phyloP scores from a whole-genome alignment of 2,113 vertebrate genomes.

The Hydrochoerus hydrochaeris region DNA sequence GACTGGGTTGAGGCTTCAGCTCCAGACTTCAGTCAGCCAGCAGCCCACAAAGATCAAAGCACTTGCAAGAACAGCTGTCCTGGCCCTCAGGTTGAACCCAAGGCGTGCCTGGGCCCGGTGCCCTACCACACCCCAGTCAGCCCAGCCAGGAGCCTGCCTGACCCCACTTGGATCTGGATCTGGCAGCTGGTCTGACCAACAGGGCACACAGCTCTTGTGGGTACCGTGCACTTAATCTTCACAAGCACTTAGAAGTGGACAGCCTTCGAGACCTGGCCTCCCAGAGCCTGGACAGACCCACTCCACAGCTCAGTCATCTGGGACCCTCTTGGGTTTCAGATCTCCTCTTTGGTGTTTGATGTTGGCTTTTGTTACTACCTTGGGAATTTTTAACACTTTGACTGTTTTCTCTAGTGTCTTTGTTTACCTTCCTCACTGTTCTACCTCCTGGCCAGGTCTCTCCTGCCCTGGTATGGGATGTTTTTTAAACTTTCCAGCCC shows the following conservation, averaged over 20 bases:
- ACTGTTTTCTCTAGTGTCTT: constrained; percentile 58
- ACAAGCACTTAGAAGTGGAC: constrained; percentile 45
- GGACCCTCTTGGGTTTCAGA: not conserved
- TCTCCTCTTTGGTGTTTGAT: not conserved
- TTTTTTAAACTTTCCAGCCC: constrained; percentile 33
- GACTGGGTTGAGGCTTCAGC: not conserved
- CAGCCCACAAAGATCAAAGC: constrained; percentile 61
- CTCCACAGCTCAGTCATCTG: not conserved
- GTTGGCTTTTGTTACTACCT: constrained; percentile 56
- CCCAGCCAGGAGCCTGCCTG: not conserved
- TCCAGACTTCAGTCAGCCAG: not conserved
- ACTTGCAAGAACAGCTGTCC: not conserved
- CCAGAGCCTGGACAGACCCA: not conserved
- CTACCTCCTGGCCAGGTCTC: constrained; percentile 73
- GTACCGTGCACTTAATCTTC: constrained; percentile 14
- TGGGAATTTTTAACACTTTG: constrained; percentile 23
- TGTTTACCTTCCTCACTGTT: constrained; percentile 70
- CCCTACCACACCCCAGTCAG: not conserved
- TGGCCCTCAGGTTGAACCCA: not conserved
- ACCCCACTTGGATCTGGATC: not conserved
- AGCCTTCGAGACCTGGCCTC: not conserved
- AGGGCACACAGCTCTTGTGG: not conserved
- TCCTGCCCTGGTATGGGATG: constrained; percentile 58
- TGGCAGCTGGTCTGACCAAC: not conserved
- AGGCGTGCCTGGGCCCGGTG: not conserved